These are phyloP conservation scores for Neoaliturus tenellus DNA, from an alignment of 2,888 invertebrate species.

Conservation along the genomic window DNA sequence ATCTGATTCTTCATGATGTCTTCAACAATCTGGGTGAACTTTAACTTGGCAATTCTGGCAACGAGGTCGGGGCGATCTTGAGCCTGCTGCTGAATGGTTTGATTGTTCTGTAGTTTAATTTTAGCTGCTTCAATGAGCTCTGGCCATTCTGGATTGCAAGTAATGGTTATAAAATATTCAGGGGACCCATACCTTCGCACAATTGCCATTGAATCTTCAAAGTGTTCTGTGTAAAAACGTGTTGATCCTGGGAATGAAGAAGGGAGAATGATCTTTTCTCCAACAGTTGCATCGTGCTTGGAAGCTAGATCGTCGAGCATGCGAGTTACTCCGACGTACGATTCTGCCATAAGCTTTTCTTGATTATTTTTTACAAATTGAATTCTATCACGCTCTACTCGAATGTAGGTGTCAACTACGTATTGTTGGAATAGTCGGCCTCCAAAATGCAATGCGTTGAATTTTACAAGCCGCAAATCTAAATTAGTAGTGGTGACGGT, in stretches of 20 bases:
- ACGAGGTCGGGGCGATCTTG: constrained; percentile 20
- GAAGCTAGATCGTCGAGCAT: neutral
- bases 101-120: neutral
- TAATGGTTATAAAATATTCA: neutral
- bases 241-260: constrained; percentile 15
- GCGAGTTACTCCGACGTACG: neutral
- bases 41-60: neutral
- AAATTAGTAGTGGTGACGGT: neutral
- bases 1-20: constrained; percentile 24
- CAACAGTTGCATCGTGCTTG: neutral
- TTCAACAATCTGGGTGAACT: neutral
- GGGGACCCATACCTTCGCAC: constrained; percentile 4
- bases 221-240: constrained; percentile 4
- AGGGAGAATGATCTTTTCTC: constrained; percentile 13
- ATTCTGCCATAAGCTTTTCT: neutral
- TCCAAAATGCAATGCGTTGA: constrained; percentile 22
- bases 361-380: neutral
- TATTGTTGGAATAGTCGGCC: constrained; percentile 24
- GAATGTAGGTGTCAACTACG: constrained; percentile 7
- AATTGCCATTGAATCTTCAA: constrained; percentile 25
- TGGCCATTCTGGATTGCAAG: neutral
- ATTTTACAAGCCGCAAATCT: neutral
- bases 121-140: neutral
- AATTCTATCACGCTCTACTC: constrained; percentile 14
- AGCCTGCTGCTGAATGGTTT: neutral